Evolutionary conservation across 2,888 invertebrate genomes (phyloP).

Genomic region (Resseliella maxima): DNA sequence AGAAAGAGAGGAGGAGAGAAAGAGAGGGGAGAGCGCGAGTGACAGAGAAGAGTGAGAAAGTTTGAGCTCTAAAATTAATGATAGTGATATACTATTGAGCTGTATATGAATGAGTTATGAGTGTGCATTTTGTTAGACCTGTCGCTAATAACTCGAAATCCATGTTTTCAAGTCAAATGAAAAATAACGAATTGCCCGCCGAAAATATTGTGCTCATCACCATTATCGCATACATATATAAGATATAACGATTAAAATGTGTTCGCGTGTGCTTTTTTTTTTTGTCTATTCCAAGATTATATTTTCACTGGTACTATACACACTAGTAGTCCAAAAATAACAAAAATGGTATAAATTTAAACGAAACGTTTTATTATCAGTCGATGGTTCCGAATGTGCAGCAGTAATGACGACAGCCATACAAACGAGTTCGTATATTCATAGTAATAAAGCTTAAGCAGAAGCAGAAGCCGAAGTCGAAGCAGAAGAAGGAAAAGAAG

Average conservation of each 20-base stretch:
- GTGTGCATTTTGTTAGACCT: too few relatives aligned
- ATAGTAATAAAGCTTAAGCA: neutral
- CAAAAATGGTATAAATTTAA: conserved; percentile 14
- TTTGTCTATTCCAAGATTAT: neutral
- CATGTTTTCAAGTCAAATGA: too few relatives aligned
- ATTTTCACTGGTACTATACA: neutral
- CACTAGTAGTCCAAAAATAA: neutral
- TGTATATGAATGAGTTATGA: too few relatives aligned
- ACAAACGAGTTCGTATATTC: neutral
- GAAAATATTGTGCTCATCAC: too few relatives aligned
- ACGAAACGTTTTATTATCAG: conserved; percentile 3
- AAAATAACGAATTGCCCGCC: too few relatives aligned
- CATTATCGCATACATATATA: too few relatives aligned
- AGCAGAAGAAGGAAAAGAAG: neutral
- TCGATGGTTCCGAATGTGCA: neutral
- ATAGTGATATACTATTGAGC: too few relatives aligned
- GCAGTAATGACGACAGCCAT: neutral
- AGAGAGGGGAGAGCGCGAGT: neutral
- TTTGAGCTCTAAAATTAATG: neutral
- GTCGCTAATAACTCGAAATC: too few relatives aligned
- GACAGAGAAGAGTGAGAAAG: neutral
- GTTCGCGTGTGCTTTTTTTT: too few relatives aligned
- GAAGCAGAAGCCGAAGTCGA: neutral
- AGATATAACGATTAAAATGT: too few relatives aligned
- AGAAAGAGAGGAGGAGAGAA: neutral